Base-by-base conservation (phyloP, 2,113 vertebrate species). In the Callospermophilus lateralis region DNA sequence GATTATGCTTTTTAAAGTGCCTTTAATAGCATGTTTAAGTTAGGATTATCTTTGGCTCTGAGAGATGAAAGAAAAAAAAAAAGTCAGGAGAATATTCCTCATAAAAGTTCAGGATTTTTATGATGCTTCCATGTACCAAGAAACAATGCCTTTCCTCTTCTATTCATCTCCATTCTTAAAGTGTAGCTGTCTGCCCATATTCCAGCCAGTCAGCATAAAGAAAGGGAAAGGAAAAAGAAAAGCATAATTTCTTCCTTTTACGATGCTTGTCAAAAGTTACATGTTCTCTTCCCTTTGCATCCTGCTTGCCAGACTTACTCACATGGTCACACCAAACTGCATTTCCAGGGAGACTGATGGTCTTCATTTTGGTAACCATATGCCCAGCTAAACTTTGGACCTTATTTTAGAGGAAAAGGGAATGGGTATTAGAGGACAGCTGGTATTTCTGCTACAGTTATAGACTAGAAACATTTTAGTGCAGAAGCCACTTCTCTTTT, bases 51-150 rank as follows among this genome's bases (percentile, higher is more conserved):
- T 92, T 93, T 72, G 80, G 0, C 65, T 90, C 63, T 85, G 45
- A 89, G 74, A 73, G 68, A 79, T 86, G 22, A 86, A 89, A 94
- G 90, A 53, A 53, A 67, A 95, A 92, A 73, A 93, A 93, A 85
- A 90, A 72, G 34, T 83, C 30, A 88, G n/a, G 65, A 68, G 45
- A 39, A 30, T 77, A 32, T 73, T 85, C 89, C 32, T 85, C 39
- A 1, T 30, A 72, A 84, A 85, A 72, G 48, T 70, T 32, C 26
- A 79, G 53, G n/a, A 4, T 73, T 92, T 45, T 77, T 6, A 8
- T 74, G 34, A 11, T 80, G 42, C 65, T 76, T 22, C 74, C 53
- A 11, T 63, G n/a, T 89, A n/a, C 80, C 72, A 78, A 34, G 30
- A 30, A 81, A 65, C 83, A 96, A 67, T 83, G 10, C 51, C 68